These are phyloP conservation scores for Colossoma macropomum DNA, from an alignment of 2,113 vertebrate species.

Conservation along the genomic window DNA sequence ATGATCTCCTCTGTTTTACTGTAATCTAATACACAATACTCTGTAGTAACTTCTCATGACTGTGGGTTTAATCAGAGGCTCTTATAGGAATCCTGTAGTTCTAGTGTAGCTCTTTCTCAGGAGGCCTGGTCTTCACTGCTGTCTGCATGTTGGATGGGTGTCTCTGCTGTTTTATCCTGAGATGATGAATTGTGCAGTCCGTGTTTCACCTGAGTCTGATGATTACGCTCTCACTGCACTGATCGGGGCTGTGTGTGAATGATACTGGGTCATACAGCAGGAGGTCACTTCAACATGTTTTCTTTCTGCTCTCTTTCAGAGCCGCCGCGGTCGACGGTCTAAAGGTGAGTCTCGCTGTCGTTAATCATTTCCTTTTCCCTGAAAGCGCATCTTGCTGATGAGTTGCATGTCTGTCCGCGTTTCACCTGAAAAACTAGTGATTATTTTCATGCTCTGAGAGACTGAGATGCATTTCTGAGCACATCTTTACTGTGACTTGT, in stretches of 20 bases:
- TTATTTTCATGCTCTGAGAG: constrained; percentile 72
- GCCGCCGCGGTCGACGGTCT: background rate
- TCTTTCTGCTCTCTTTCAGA: background rate
- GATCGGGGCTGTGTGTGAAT: constrained; percentile 10
- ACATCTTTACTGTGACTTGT: background rate
- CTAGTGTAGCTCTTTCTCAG: too few relatives aligned
- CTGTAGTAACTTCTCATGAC: too few relatives aligned
- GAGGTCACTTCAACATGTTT: background rate
- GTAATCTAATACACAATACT: too few relatives aligned
- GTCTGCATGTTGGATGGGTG: background rate
- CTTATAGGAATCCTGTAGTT: too few relatives aligned
- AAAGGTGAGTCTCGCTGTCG: constrained; percentile 1
- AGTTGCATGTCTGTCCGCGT: constrained; percentile 65
- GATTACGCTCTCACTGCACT: constrained; percentile 48
- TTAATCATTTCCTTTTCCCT: background rate
- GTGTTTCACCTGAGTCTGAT: constrained; percentile 59
- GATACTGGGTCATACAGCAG: background rate
- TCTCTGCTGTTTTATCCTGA: constrained; percentile 14
- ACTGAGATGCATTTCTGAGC: background rate
- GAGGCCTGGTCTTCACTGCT: too few relatives aligned
- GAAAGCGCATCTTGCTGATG: constrained; percentile 63
- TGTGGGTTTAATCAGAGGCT: too few relatives aligned
- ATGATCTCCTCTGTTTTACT: too few relatives aligned
- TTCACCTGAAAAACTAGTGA: constrained; percentile 48
- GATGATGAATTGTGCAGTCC: constrained; percentile 77